Conservation (phyloP, 2,113 vertebrate genomes). For the Bucco capensis region DNA sequence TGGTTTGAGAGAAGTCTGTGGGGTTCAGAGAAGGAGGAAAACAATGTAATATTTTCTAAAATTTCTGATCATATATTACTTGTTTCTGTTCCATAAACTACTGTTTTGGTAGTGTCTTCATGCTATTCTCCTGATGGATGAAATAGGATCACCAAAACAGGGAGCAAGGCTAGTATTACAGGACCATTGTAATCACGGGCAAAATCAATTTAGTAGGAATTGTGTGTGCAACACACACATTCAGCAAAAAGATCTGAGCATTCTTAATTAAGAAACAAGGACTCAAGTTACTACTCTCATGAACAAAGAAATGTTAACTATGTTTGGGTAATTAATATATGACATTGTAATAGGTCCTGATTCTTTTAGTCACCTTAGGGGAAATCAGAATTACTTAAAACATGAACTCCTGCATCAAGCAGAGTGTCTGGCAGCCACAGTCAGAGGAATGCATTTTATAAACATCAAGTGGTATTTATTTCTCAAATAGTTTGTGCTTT, state of each 20-base stretch:
- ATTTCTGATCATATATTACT: not conserved
- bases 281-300: not conserved
- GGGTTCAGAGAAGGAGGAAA: not conserved
- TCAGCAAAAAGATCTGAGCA: not conserved
- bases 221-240: not conserved
- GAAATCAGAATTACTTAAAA: conserved; percentile 14
- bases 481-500: conserved; percentile 2
- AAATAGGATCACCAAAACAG: not conserved
- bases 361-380: not conserved
- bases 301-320: not conserved
- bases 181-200: not conserved
- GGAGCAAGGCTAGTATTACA: not conserved
- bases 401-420: not conserved
- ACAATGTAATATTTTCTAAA: not conserved
- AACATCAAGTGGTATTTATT: conserved; percentile 21
- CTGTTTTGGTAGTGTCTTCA: not conserved
- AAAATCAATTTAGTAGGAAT: not conserved
- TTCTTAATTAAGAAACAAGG: conserved; percentile 5
- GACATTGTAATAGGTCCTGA: not conserved
- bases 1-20: not conserved
- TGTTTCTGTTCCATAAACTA: not conserved
- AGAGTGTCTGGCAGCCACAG: not conserved
- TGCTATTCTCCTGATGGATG: not conserved
- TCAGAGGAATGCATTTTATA: conserved; percentile 17
- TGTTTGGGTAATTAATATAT: not conserved